phyloP scores from a whole-genome alignment of 2,888 invertebrate genomes.

The Ischnus inquisitorius region DNA sequence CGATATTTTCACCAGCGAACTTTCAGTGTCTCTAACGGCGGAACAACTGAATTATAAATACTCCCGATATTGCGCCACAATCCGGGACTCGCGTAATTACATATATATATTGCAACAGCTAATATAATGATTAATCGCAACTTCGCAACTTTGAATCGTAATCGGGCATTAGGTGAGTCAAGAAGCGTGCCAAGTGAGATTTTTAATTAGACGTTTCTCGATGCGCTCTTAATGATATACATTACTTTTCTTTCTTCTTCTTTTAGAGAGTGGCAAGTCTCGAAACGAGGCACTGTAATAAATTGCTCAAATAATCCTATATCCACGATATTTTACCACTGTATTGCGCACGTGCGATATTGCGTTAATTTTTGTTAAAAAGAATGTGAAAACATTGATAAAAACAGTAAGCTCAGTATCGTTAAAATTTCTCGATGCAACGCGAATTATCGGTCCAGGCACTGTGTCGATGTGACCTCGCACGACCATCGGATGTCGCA shows the following conservation, averaged over 20 bases:
- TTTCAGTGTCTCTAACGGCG: too few relatives aligned
- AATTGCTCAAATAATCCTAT: slow-evolving; percentile 36
- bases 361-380: neutral
- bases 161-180: slow-evolving; percentile 69
- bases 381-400: neutral
- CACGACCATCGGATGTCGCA: slow-evolving; percentile 4
- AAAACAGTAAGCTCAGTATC: neutral
- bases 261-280: slow-evolving; percentile 1
- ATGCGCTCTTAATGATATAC: slow-evolving; percentile 26
- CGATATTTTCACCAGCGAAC: too few relatives aligned
- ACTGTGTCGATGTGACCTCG: slow-evolving; percentile 8
- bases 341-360: neutral
- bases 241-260: slow-evolving; percentile 31
- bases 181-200: slow-evolving; percentile 61
- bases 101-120: neutral
- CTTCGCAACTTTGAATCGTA: slow-evolving; percentile 64
- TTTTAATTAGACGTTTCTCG: slow-evolving; percentile 66
- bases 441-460: slow-evolving; percentile 22
- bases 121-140: slow-evolving; percentile 20
- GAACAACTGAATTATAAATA: neutral
- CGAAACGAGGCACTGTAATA: slow-evolving; percentile 12
- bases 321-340: neutral
- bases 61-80: slow-evolving; percentile 27
- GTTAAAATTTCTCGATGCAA: slow-evolving; percentile 25
- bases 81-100: slow-evolving; percentile 7